These are phyloP conservation scores for Muschampia plurimacula DNA, from an alignment of 2,888 invertebrate genomes.

Conservation along the genomic window DNA sequence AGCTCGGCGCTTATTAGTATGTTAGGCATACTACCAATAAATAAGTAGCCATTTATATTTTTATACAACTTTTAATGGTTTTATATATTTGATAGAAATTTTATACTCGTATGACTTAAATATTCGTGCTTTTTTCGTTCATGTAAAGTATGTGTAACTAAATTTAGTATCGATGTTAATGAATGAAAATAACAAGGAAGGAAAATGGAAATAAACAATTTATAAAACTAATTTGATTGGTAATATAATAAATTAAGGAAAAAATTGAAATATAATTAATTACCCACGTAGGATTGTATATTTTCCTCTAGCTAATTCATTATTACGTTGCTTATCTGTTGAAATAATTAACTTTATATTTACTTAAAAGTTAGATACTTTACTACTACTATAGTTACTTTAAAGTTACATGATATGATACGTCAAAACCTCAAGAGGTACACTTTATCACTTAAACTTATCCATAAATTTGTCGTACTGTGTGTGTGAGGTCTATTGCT, in stretches of 20 bases:
- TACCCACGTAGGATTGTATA: no score
- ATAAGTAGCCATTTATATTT: slow-evolving; percentile 23
- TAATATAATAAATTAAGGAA: no score
- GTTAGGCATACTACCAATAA: slow-evolving; percentile 16
- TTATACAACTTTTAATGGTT: background rate
- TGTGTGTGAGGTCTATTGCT: slow-evolving; percentile 25
- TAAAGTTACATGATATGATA: background rate
- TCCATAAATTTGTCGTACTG: slow-evolving; percentile 18
- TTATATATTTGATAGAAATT: background rate
- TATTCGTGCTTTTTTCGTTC: background rate
- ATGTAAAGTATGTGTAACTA: no score
- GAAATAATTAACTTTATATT: no score
- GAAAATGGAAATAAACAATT: no score
- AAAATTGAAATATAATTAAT: no score
- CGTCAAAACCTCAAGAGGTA: background rate
- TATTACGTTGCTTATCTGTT: background rate
- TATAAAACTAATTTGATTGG: no score
- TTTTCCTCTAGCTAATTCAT: background rate
- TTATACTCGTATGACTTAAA: background rate
- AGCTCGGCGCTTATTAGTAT: slow-evolving; percentile 27
- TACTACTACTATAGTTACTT: no score
- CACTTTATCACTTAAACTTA: background rate
- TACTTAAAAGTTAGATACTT: no score
- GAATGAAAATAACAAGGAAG: no score
- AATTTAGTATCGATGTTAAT: no score